These are phyloP conservation scores for Lamellibrachia columna DNA, from an alignment of 2,888 invertebrate species.

Conservation along the genomic window DNA sequence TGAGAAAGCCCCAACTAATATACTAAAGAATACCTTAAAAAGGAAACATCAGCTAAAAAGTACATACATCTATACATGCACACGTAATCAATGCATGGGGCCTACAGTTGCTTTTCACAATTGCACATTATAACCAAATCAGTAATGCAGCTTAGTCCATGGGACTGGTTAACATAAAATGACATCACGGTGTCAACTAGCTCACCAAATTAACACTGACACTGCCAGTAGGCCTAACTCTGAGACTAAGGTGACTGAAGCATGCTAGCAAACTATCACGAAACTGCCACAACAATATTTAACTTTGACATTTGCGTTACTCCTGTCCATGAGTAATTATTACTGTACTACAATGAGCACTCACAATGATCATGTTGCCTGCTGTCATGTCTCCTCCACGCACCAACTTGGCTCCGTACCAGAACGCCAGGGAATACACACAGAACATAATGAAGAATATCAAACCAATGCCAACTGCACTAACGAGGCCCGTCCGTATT, in stretches of 20 bases:
- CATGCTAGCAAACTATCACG: no score
- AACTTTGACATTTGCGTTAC: neutral
- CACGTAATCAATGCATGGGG: neutral
- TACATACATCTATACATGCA: neutral
- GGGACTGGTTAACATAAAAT: no score
- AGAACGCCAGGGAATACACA: slow-evolving; percentile 71
- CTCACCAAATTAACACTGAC: no score
- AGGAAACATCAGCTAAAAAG: neutral
- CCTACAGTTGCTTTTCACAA: neutral
- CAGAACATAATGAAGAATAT: slow-evolving; percentile 76
- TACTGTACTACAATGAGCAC: slow-evolving; percentile 13
- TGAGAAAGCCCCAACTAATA: slow-evolving; percentile 63
- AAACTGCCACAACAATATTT: no score
- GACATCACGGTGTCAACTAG: no score
- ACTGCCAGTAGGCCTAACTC: no score
- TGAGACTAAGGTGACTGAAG: neutral
- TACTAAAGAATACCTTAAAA: slow-evolving; percentile 79
- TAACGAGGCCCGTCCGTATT: slow-evolving; percentile 54
- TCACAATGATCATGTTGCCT: slow-evolving; percentile 53
- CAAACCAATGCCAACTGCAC: slow-evolving; percentile 44
- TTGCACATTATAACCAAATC: no score
- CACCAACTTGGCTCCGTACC: slow-evolving; percentile 63
- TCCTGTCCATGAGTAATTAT: neutral
- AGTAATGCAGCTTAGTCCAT: no score
- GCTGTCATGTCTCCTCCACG: slow-evolving; percentile 47